Evolutionary conservation across 2,113 vertebrate genomes (phyloP).

Genomic region (Bambusicola thoracicus): DNA sequence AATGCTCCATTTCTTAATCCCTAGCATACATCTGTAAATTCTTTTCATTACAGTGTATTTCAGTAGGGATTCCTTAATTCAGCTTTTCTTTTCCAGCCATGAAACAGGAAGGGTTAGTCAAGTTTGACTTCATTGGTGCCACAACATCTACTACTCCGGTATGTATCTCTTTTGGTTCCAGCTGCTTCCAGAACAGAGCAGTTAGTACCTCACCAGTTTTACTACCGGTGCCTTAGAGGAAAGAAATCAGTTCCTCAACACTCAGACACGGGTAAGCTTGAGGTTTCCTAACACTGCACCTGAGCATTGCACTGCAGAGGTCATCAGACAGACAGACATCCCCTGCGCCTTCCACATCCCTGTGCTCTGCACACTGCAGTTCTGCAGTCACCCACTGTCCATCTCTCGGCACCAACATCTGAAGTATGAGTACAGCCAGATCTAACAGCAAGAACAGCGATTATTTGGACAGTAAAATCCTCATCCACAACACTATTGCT

Average conservation of each 20-base stretch:
- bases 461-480: constrained; percentile 8
- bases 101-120: not conserved
- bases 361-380: not conserved
- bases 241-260: not conserved
- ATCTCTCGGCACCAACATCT: not conserved
- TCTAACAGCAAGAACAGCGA: not conserved
- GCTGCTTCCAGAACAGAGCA: not conserved
- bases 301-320: not conserved
- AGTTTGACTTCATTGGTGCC: not conserved
- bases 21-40: not conserved
- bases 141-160: not conserved
- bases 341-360: not conserved
- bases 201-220: not conserved
- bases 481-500: not conserved
- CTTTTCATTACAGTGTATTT: not conserved
- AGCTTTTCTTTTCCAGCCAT: not conserved
- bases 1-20: not conserved
- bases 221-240: not conserved
- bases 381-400: not conserved
- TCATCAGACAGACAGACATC: not conserved
- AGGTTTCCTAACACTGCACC: not conserved
- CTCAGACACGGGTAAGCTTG: not conserved
- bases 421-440: not conserved
- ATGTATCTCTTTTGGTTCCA: not conserved
- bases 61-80: not conserved